A percentile compares a stretch with the other conserved stretches of the same genome.
Conservation (phyloP, 2,113 vertebrate genomes). For the Arothron firmamentum region DNA sequence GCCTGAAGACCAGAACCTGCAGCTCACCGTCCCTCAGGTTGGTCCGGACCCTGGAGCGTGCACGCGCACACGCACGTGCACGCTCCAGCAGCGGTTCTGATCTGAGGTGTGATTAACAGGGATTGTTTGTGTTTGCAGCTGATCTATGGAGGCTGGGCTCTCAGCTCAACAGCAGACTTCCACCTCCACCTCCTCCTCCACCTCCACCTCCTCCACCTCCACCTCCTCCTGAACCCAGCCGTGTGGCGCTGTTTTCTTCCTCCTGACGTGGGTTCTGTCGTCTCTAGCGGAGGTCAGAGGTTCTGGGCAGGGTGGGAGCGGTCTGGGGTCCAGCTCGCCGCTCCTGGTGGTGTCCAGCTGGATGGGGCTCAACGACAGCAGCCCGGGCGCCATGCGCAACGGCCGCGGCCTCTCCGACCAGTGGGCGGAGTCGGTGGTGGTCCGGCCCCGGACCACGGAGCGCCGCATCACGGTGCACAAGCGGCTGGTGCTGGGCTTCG, state of each 20-base stretch:
- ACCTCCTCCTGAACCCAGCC: constrained; percentile 45
- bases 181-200: constrained; percentile 31
- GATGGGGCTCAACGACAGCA: constrained; percentile 83
- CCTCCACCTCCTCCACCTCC: constrained; percentile 30
- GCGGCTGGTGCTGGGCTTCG: constrained; percentile 86
- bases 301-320: not conserved
- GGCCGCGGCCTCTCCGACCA: constrained; percentile 82
- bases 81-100: constrained; percentile 39
- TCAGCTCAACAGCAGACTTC: constrained; percentile 50
- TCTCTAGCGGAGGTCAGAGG: constrained; percentile 25
- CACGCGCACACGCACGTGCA: constrained; percentile 20
- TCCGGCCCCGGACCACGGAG: constrained; percentile 85
- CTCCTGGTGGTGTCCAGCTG: constrained; percentile 13
- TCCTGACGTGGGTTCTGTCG: constrained; percentile 23
- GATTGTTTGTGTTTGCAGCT: not conserved
- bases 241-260: constrained; percentile 49
- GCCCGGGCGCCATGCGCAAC: constrained; percentile 76
- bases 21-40: too few species aligned
- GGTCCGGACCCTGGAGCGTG: constrained; percentile 31
- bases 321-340: too few species aligned
- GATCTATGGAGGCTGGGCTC: constrained; percentile 51
- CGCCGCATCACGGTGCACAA: constrained; percentile 86
- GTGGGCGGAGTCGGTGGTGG: constrained; percentile 82
- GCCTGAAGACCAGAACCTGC: too few species aligned
- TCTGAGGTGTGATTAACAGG: not conserved